Evolutionary conservation across 2,113 vertebrate genomes (phyloP).

Genomic region (Corapipo altera): DNA sequence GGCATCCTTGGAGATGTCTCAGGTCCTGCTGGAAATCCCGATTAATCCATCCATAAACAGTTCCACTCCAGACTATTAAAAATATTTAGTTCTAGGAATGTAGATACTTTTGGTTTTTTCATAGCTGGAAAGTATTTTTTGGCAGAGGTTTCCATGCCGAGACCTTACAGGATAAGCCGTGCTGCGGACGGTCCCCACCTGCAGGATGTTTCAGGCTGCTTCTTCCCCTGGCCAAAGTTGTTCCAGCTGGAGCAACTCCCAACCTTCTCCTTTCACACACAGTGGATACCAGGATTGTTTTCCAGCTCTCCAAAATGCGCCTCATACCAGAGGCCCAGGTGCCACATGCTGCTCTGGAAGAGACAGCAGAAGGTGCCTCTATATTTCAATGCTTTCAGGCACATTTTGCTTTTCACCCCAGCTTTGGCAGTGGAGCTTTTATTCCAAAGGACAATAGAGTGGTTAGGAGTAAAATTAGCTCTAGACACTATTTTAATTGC

Average conservation of each 20-base stretch:
- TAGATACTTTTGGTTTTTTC: neutral
- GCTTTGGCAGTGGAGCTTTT: neutral
- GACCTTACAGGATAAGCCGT: neutral
- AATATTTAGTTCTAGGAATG: neutral
- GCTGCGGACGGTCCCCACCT: neutral
- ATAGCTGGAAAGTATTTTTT: neutral
- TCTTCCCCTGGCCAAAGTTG: neutral
- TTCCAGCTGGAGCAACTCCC: neutral
- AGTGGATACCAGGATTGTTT: neutral
- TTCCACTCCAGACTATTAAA: neutral
- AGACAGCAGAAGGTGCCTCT: neutral
- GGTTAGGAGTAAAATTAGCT: neutral
- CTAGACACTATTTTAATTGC: neutral
- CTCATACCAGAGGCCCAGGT: fast-evolving
- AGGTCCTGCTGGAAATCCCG: neutral
- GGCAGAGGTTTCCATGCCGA: neutral
- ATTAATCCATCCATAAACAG: neutral
- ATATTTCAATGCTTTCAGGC: neutral
- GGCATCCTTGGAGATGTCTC: neutral
- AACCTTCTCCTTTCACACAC: neutral
- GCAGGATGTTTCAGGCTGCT: neutral
- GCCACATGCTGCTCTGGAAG: neutral
- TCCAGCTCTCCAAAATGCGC: neutral
- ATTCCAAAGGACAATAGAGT: neutral
- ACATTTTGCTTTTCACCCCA: neutral